These are phyloP conservation scores for Origma solitaria DNA, from an alignment of 2,113 vertebrate genomes.

Conservation along the genomic window DNA sequence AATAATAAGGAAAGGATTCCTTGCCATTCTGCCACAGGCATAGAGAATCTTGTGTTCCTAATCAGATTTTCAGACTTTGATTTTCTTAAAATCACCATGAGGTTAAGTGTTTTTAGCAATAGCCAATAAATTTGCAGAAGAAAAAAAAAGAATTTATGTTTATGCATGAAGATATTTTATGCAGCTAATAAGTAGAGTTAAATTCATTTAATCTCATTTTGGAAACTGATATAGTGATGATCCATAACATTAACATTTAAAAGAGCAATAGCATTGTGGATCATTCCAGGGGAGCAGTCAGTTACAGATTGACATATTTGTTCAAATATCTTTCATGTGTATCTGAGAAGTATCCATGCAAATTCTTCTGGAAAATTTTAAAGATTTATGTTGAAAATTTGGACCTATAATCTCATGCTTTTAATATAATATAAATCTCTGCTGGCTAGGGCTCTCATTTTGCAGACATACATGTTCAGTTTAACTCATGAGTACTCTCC, in stretches of 20 bases:
- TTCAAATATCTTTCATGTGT: not conserved
- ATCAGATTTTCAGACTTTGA: not conserved
- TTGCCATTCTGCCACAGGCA: not conserved
- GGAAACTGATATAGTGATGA: not conserved
- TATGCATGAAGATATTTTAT: not conserved
- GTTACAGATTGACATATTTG: not conserved
- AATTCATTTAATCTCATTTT: not conserved
- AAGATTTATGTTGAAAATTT: slow-evolving; percentile 40
- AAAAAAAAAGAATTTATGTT: not conserved
- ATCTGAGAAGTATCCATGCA: not conserved
- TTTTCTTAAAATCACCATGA: not conserved
- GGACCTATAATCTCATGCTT: not conserved
- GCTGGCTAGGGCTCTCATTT: not conserved
- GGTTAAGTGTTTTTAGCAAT: not conserved
- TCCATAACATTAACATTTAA: not conserved
- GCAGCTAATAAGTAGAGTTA: not conserved
- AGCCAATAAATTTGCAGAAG: not conserved
- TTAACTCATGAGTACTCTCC: not conserved
- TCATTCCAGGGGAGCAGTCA: not conserved
- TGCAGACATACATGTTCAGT: not conserved
- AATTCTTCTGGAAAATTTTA: slow-evolving; percentile 16
- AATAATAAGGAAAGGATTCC: not conserved
- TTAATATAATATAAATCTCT: slow-evolving; percentile 24
- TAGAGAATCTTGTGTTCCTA: not conserved
- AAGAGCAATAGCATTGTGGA: not conserved